Conservation (phyloP, 2,113 vertebrate species). For the Macrotus californicus region DNA sequence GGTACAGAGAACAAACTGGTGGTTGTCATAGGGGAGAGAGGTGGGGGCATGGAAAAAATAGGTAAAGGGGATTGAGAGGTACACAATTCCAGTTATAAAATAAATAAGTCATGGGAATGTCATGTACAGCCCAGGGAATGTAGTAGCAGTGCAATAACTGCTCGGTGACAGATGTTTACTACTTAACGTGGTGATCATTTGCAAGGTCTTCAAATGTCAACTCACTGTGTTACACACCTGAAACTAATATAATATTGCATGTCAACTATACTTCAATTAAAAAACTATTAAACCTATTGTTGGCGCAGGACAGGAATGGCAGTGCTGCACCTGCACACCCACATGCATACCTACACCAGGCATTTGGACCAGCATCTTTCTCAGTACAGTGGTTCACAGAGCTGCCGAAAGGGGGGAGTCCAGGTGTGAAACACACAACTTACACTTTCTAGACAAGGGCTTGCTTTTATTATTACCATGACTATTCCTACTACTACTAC, state of each 20-base stretch:
- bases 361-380: not conserved
- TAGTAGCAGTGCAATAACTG: not conserved
- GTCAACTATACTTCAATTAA: not conserved
- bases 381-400: not conserved
- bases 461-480: not conserved
- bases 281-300: not conserved
- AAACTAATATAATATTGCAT: not conserved
- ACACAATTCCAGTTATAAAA: not conserved
- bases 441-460: not conserved
- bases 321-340: not conserved
- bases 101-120: not conserved
- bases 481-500: not conserved
- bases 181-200: not conserved
- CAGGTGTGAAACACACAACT: not conserved
- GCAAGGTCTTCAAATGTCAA: not conserved
- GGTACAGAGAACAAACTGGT: not conserved
- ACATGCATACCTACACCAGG: rapidly evolving
- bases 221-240: not conserved
- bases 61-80: not conserved
- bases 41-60: not conserved
- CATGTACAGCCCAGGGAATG: not conserved
- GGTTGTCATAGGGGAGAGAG: too few species aligned
- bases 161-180: not conserved
- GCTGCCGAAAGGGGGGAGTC: not conserved
- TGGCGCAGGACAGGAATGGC: not conserved